Conservation (phyloP, 37 sponge, comb jelly and placozoan species). For the Mnemiopsis leidyi region DNA sequence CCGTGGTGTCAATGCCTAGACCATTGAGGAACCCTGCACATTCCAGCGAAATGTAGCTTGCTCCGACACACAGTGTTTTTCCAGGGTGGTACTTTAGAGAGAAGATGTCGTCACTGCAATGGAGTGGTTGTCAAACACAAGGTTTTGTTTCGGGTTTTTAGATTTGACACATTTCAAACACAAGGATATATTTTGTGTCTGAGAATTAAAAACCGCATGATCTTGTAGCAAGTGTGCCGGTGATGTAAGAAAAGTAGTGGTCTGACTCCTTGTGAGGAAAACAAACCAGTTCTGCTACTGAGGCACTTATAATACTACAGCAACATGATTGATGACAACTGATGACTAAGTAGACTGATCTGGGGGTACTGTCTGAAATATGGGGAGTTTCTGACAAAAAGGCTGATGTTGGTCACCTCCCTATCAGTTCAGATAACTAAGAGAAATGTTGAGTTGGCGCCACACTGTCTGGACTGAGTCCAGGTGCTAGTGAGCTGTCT, state of each 20-base stretch:
- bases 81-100: slow-evolving; percentile 82
- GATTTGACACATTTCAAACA: background rate
- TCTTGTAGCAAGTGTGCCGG: background rate
- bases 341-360: no score
- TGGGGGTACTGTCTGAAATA: no score
- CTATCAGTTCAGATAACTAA: no score
- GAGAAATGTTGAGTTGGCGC: no score
- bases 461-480: no score
- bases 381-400: no score
- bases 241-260: slow-evolving; percentile 53
- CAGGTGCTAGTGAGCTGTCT: background rate
- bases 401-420: no score
- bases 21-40: slow-evolving; percentile 97
- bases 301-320: no score
- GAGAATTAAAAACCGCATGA: no score
- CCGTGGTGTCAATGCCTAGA: slow-evolving; percentile 84
- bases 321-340: no score
- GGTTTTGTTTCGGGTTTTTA: background rate
- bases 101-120: slow-evolving; percentile 93
- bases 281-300: slow-evolving; percentile 65
- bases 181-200: background rate
- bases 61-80: slow-evolving; percentile 95
- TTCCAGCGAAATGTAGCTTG: slow-evolving; percentile 96
- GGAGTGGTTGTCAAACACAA: slow-evolving; percentile 33
- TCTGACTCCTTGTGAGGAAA: slow-evolving; percentile 61